phyloP scores from a whole-genome alignment of 1,140 invertebrate species.

The Nixonia krombeini region DNA sequence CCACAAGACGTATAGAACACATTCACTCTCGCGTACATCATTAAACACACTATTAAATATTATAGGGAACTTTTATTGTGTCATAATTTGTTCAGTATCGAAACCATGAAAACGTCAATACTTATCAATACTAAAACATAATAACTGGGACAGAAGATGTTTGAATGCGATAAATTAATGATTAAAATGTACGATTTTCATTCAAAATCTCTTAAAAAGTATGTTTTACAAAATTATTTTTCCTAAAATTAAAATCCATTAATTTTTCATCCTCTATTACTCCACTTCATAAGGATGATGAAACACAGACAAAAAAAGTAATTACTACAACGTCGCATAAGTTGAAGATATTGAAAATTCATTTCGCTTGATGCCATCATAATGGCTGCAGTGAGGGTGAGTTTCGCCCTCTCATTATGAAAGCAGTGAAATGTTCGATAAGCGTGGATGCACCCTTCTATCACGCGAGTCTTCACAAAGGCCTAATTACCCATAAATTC shows the following conservation, averaged over 20 bases:
- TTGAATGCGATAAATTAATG: too few species aligned
- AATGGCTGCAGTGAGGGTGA: constrained; percentile 16
- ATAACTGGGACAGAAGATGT: neutral
- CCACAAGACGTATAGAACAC: constrained; percentile 10
- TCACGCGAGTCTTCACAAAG: constrained; percentile 67
- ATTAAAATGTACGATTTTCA: too few species aligned
- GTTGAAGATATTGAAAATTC: neutral
- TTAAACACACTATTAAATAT: constrained; percentile 55
- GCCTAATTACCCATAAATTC: constrained; percentile 79
- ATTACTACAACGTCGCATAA: neutral
- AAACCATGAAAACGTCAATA: neutral
- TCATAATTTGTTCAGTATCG: constrained; percentile 35
- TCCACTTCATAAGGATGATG: too few species aligned
- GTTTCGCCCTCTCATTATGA: constrained; percentile 39
- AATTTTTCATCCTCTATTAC: too few species aligned
- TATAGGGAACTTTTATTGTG: constrained; percentile 47
- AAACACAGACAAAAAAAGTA: neutral
- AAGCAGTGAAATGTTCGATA: constrained; percentile 57
- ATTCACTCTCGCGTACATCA: constrained; percentile 48
- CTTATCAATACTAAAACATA: too few species aligned
- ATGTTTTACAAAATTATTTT: too few species aligned
- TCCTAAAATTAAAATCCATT: too few species aligned
- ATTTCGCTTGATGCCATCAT: constrained; percentile 4
- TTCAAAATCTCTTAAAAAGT: too few species aligned
- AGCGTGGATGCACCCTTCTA: constrained; percentile 45